Evolutionary conservation across 2,797 vertebrate genomes (phyloP).

Genomic region (Clarias platycephalus): DNA sequence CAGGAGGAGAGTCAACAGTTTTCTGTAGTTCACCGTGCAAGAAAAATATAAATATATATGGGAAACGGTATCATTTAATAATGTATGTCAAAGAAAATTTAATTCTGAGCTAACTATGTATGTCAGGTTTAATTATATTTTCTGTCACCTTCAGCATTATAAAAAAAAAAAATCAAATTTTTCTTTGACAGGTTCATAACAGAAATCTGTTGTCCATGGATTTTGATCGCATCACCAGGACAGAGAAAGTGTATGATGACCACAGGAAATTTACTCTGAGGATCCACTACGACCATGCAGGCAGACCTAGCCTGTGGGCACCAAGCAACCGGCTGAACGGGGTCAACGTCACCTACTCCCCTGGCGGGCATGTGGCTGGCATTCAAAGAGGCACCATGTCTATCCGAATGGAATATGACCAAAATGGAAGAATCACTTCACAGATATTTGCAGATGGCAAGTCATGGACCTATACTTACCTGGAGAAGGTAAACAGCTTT

Average conservation of each 20-base stretch:
- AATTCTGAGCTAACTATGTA: not conserved
- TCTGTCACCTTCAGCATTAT: not conserved
- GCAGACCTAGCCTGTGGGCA: slow-evolving; percentile 95
- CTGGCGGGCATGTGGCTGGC: slow-evolving; percentile 89
- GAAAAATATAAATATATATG: slow-evolving; percentile 60
- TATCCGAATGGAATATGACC: slow-evolving; percentile 96
- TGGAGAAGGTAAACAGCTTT: slow-evolving; percentile 85
- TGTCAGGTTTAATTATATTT: not conserved
- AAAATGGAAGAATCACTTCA: slow-evolving; percentile 87
- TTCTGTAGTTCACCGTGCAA: slow-evolving; percentile 24
- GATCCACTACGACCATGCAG: slow-evolving; percentile 92
- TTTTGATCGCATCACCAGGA: slow-evolving; percentile 95
- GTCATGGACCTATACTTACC: slow-evolving; percentile 97
- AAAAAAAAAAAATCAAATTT: not conserved
- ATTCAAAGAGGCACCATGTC: slow-evolving; percentile 98
- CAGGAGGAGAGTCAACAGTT: slow-evolving; percentile 52
- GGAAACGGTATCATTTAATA: slow-evolving; percentile 63
- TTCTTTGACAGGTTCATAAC: slow-evolving; percentile 86
- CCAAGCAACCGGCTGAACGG: slow-evolving; percentile 94
- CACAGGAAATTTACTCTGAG: slow-evolving; percentile 96
- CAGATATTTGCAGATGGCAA: slow-evolving; percentile 97
- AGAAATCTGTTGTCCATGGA: slow-evolving; percentile 94
- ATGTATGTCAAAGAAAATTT: slow-evolving; percentile 47
- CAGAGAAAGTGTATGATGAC: slow-evolving; percentile 98
- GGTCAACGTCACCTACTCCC: slow-evolving; percentile 94